These are phyloP conservation scores for Eremobia ochroleuca DNA, from an alignment of 2,888 invertebrate genomes.

Conservation along the genomic window DNA sequence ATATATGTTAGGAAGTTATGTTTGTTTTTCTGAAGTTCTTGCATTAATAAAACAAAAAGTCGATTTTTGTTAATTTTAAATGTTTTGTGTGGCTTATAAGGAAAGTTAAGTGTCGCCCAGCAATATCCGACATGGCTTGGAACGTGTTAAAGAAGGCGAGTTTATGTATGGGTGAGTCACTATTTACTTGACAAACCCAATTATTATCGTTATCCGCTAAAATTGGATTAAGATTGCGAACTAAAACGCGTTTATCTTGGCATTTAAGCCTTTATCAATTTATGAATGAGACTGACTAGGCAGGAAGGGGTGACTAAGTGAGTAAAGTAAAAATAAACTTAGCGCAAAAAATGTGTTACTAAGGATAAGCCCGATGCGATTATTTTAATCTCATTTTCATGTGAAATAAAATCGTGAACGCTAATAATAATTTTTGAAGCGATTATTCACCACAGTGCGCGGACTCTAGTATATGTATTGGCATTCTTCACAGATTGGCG, in stretches of 20 bases:
- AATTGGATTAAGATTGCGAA: constrained; percentile 28
- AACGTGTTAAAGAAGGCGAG: too few relatives aligned
- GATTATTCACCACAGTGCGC: background rate
- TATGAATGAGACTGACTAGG: constrained; percentile 1
- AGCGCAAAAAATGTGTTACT: background rate
- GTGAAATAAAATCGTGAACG: too few relatives aligned
- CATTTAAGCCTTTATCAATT: constrained; percentile 28
- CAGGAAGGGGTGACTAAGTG: background rate
- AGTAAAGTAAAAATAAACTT: background rate
- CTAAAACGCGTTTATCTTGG: constrained; percentile 18
- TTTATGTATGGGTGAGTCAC: background rate
- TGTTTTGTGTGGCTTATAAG: too few relatives aligned
- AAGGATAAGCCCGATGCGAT: background rate
- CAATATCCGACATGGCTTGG: too few relatives aligned
- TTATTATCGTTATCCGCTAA: constrained; percentile 31
- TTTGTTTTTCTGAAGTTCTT: too few relatives aligned
- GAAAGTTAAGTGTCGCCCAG: too few relatives aligned
- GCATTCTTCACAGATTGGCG: background rate
- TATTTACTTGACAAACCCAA: background rate
- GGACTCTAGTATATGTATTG: background rate
- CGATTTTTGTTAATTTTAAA: too few relatives aligned
- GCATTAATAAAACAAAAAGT: too few relatives aligned
- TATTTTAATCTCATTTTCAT: background rate
- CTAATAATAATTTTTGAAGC: background rate
- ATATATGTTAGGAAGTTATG: too few relatives aligned